A percentile compares a stretch with the other conserved stretches of the same genome.
These are phyloP conservation scores for Limnephilus lunatus DNA, from an alignment of 2,888 invertebrate species.

Conservation along the genomic window DNA sequence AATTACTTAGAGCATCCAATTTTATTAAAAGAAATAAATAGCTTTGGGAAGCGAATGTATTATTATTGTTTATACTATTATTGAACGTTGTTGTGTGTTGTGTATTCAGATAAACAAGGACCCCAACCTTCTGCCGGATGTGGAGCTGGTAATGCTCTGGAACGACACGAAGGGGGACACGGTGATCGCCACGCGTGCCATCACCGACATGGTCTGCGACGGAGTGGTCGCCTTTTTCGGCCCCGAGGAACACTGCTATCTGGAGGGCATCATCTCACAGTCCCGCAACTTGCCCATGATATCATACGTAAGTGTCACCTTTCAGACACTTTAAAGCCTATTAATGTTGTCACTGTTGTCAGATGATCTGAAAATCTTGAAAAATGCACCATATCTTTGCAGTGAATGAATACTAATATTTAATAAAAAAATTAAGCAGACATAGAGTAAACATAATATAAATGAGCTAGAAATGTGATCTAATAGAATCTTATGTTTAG, in stretches of 20 bases:
- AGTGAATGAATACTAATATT: neutral
- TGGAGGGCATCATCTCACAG: conserved; percentile 96
- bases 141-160: conserved; percentile 85
- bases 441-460: neutral
- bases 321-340: neutral
- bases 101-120: conserved; percentile 83
- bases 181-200: conserved; percentile 86
- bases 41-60: neutral
- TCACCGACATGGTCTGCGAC: conserved; percentile 94
- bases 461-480: neutral
- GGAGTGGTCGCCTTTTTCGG: conserved; percentile 96
- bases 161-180: conserved; percentile 92
- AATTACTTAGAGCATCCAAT: no score
- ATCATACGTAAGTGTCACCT: conserved; percentile 90
- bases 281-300: conserved; percentile 97
- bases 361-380: neutral
- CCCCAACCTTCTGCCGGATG: conserved; percentile 83
- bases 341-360: neutral
- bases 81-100: no score
- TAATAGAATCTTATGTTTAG: neutral
- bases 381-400: neutral
- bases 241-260: conserved; percentile 94
- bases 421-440: neutral
- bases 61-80: no score
- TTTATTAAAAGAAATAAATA: no score